phyloP scores from a whole-genome alignment of 1,140 invertebrate species.

The Plodia interpunctella region DNA sequence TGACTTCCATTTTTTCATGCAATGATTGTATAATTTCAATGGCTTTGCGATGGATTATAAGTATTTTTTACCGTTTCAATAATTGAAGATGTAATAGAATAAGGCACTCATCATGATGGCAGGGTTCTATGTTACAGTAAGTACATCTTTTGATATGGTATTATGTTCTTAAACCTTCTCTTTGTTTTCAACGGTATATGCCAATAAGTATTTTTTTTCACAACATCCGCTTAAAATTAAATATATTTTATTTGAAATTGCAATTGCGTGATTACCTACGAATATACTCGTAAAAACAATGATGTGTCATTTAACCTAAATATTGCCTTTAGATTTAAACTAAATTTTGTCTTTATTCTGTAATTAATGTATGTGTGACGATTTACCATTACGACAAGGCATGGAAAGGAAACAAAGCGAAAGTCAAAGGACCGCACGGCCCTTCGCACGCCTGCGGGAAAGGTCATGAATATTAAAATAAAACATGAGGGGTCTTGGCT shows the following conservation, averaged over 20 bases:
- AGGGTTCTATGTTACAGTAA: too few species aligned
- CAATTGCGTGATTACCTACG: too few species aligned
- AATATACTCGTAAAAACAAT: too few species aligned
- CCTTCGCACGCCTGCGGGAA: background rate
- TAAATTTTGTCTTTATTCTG: too few species aligned
- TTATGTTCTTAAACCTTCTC: background rate
- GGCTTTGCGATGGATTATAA: background rate
- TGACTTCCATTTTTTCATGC: conserved; percentile 23
- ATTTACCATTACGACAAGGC: too few species aligned
- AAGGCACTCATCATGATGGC: background rate
- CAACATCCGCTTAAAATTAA: too few species aligned
- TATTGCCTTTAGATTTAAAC: too few species aligned
- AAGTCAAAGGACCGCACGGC: background rate
- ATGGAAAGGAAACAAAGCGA: background rate
- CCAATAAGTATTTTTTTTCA: too few species aligned
- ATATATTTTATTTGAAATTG: too few species aligned
- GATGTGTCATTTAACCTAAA: too few species aligned
- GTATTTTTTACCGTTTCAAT: conserved; percentile 3
- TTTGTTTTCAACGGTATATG: too few species aligned
- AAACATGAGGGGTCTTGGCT: background rate
- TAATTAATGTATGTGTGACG: background rate
- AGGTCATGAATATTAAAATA: conserved; percentile 3
- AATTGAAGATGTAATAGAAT: conserved; percentile 4
- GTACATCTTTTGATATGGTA: background rate
- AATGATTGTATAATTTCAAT: conserved; percentile 23